These are phyloP conservation scores for Telmatherina bonti DNA, from an alignment of 2,797 vertebrate genomes.

Conservation along the genomic window DNA sequence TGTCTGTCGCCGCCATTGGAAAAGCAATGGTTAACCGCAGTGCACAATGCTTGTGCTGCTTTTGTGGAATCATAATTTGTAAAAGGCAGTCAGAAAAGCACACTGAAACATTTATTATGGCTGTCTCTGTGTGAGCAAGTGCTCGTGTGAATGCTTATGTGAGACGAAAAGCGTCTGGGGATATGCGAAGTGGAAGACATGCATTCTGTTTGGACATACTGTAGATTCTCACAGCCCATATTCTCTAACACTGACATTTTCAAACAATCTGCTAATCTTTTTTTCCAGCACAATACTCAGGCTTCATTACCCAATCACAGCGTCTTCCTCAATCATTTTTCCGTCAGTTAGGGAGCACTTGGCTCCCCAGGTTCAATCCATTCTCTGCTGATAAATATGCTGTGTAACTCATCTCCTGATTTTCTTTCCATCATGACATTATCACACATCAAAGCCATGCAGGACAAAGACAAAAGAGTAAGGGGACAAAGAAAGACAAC, in stretches of 20 bases:
- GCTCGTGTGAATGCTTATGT: constrained; percentile 59
- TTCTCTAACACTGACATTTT: constrained; percentile 63
- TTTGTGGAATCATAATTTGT: constrained; percentile 38
- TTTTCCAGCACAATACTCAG: constrained; percentile 43
- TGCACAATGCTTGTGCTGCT: constrained; percentile 5
- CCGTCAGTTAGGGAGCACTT: constrained; percentile 54
- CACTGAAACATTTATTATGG: constrained; percentile 48
- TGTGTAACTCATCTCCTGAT: constrained; percentile 41
- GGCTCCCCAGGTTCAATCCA: constrained; percentile 41
- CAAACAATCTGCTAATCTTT: constrained; percentile 49
- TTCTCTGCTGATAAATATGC: constrained; percentile 47
- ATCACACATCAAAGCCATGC: constrained; percentile 32
- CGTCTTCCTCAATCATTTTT: constrained; percentile 57
- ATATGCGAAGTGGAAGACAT: constrained; percentile 81
- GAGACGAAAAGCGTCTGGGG: constrained; percentile 74
- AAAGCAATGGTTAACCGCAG: constrained; percentile 40
- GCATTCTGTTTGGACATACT: constrained; percentile 84
- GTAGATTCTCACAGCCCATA: constrained; percentile 71
- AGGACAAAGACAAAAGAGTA: constrained; percentile 19
- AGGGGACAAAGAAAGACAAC: constrained; percentile 21
- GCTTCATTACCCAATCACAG: constrained; percentile 70
- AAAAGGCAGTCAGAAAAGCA: constrained; percentile 38
- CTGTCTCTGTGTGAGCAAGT: constrained; percentile 55
- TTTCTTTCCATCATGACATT: constrained; percentile 45
- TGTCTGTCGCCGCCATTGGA: constrained; percentile 36